Conservation (phyloP, 2,888 invertebrate genomes). For the Harmothoe impar region DNA sequence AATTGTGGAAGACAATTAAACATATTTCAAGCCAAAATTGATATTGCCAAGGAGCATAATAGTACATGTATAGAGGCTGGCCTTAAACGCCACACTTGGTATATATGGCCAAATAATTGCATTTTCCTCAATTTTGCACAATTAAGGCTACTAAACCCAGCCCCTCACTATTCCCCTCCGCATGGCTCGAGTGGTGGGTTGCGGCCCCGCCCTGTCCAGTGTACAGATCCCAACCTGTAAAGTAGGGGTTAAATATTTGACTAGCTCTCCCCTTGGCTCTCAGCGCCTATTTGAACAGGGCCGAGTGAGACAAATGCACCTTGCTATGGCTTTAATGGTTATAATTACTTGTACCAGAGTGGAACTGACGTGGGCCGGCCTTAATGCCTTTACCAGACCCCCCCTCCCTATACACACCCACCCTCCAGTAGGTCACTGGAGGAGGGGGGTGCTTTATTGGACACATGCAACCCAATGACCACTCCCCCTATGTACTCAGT, state of each 20-base stretch:
- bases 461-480: too few relatives aligned
- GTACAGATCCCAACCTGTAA: neutral
- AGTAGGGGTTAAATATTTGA: neutral
- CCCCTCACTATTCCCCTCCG: too few relatives aligned
- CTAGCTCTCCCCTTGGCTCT: neutral
- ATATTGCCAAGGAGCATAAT: too few relatives aligned
- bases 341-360: neutral
- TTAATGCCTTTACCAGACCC: neutral
- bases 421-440: neutral
- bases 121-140: too few relatives aligned
- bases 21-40: too few relatives aligned
- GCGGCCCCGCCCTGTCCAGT: neutral
- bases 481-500: too few relatives aligned
- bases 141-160: too few relatives aligned
- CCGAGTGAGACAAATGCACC: constrained; percentile 5
- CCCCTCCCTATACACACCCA: neutral
- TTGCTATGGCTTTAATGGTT: constrained; percentile 13
- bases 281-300: neutral
- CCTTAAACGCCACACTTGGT: too few relatives aligned
- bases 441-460: too few relatives aligned
- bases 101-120: too few relatives aligned
- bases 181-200: neutral
- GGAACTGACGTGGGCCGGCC: neutral
- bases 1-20: too few relatives aligned
- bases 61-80: too few relatives aligned